Base-by-base conservation (phyloP, 2,113 vertebrate genomes). In the Sakesphorus luctuosus region DNA sequence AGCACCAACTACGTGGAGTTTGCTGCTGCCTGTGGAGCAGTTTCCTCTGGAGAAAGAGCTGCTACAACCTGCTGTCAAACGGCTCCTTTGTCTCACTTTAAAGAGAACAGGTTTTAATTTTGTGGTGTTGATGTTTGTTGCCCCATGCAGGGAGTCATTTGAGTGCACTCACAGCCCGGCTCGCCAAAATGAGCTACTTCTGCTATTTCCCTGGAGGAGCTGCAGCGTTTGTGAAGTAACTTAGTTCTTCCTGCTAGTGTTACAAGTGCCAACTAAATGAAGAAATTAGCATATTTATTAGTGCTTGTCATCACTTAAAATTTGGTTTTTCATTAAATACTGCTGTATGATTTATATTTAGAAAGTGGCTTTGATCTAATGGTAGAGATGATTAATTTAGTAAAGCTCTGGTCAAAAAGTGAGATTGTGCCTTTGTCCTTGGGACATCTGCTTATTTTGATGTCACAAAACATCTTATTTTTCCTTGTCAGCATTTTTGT, bases 271-370 rank as follows among this genome's bases (percentile, higher is more conserved):
- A 76, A 50, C 74, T 71, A 56, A 59, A 53, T 40, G 79, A 77
- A 66, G 59, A 87, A 83, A 81, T 94, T 93, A 76, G 79, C 87
- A 56, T 93, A 71, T 78, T 92, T 78, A 78, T 84, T 83, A 71
- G 38, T 88, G 68, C 63, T 68, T 96, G 87, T 88, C 90, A 84
- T 93, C 67, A 72, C 58, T 89, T 94, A 71, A 95, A 89, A 85
- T 26, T 73, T 77, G 56, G 21, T 20, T 79, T 87, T 85, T 84
- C 72, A 90, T 89, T 90, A 94, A 87, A 89, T 49, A 75, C 33
- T 91, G 91, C 72, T 56, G 13, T 61, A 18, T 52, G 63, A 29
- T 13, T 90, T 77, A 17, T 65, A 49, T 81, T 89, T 78, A 84
- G 61, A 75, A 91, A 81, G 56, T 0, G 3, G 15, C 81, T 93